phyloP scores from a whole-genome alignment of 1,140 invertebrate species.

The Pseudomyrmex flavicornis region DNA sequence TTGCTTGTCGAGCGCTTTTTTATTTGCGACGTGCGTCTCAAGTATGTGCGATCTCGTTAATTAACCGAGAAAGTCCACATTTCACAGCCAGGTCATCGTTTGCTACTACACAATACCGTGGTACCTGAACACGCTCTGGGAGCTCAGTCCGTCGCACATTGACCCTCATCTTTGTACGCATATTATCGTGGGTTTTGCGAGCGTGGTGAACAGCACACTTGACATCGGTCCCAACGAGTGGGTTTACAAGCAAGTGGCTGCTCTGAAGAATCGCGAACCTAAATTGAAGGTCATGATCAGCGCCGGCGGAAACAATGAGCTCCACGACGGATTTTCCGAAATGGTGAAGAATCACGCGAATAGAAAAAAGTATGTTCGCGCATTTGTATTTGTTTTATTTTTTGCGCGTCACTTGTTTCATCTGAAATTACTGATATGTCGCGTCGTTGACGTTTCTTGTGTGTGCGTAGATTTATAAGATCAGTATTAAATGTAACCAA shows the following conservation, averaged over 20 bases:
- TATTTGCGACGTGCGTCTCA: neutral
- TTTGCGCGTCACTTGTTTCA: neutral
- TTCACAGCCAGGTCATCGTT: slow-evolving; percentile 70
- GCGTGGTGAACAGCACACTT: slow-evolving; percentile 88
- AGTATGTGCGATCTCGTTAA: too few relatives aligned
- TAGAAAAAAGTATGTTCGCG: slow-evolving; percentile 85
- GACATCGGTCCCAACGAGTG: slow-evolving; percentile 79
- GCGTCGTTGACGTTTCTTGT: slow-evolving; percentile 3
- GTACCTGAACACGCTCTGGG: slow-evolving; percentile 73
- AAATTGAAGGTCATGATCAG: slow-evolving; percentile 92
- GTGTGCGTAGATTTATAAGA: slow-evolving; percentile 87
- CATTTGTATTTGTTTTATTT: too few relatives aligned
- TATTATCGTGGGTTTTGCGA: slow-evolving; percentile 91
- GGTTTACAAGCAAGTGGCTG: slow-evolving; percentile 85
- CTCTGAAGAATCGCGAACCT: slow-evolving; percentile 88
- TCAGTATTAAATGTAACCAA: slow-evolving; percentile 88
- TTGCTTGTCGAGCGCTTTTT: neutral
- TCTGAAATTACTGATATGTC: neutral
- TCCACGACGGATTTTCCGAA: slow-evolving; percentile 87
- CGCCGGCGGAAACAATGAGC: slow-evolving; percentile 89
- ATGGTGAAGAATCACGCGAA: slow-evolving; percentile 90
- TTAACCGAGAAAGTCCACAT: neutral
- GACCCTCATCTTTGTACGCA: slow-evolving; percentile 92
- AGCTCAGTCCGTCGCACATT: slow-evolving; percentile 86
- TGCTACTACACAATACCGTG: slow-evolving; percentile 88